phyloP scores from a whole-genome alignment of 2,888 invertebrate species.

The Nemotelus nigrinus region DNA sequence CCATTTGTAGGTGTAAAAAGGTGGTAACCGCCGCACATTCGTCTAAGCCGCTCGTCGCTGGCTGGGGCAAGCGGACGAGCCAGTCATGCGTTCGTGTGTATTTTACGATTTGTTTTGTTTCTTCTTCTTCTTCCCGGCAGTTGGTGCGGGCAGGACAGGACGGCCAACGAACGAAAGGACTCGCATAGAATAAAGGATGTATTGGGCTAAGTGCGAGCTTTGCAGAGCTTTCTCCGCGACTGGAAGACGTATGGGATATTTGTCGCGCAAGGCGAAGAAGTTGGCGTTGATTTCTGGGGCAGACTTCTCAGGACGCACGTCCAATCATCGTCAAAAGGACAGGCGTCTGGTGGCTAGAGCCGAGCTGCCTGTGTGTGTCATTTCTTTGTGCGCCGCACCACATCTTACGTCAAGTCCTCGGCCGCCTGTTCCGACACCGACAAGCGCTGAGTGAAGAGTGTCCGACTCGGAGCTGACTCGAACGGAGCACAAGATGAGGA shows the following conservation, averaged over 20 bases:
- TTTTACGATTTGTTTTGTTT: slow-evolving; percentile 44
- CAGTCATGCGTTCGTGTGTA: slow-evolving; percentile 21
- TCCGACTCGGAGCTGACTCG: slow-evolving; percentile 5
- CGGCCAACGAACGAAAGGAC: neutral
- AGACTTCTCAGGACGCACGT: slow-evolving; percentile 22
- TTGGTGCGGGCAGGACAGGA: neutral
- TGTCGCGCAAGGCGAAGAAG: slow-evolving; percentile 16
- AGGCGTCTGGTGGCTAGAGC: neutral
- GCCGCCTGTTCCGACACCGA: slow-evolving; percentile 1
- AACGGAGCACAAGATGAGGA: neutral
- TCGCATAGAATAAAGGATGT: neutral
- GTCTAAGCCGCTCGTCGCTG: slow-evolving; percentile 17
- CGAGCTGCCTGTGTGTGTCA: slow-evolving; percentile 4
- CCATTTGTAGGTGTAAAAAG: slow-evolving; percentile 45
- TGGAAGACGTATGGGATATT: neutral
- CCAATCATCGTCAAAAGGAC: slow-evolving; percentile 30
- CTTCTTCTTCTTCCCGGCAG: slow-evolving; percentile 33
- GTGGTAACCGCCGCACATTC: slow-evolving; percentile 45
- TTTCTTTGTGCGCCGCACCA: neutral
- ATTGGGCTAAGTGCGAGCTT: neutral
- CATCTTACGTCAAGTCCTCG: slow-evolving; percentile 29
- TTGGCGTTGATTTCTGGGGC: neutral
- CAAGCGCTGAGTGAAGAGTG: slow-evolving; percentile 33
- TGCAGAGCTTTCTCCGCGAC: neutral
- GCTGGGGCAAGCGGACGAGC: slow-evolving; percentile 11